Percentiles rank a stretch among this genome's conserved stretches.
Evolutionary conservation across 2,888 invertebrate genomes (phyloP).

Genomic region (Mystacides longicornis): DNA sequence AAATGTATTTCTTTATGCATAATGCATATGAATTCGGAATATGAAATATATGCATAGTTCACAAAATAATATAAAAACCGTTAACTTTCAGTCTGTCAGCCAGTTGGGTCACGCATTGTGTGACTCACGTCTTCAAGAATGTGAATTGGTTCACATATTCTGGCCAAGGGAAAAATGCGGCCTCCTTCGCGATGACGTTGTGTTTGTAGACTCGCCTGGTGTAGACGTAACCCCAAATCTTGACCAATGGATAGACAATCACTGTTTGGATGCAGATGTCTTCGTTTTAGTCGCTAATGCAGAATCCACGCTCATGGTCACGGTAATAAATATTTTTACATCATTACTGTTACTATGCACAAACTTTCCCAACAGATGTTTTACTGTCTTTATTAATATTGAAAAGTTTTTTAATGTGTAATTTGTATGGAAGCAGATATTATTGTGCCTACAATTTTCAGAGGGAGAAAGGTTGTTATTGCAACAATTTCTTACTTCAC

Average conservation of each 20-base stretch:
- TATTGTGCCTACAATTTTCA: no score
- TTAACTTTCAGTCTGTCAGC: constrained; percentile 69
- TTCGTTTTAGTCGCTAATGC: constrained; percentile 99
- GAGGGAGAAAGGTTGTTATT: no score
- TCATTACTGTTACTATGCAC: no score
- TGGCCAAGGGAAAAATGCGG: constrained; percentile 96
- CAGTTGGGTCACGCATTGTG: constrained; percentile 93
- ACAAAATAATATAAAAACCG: no score
- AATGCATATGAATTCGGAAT: no score
- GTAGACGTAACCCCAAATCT: constrained; percentile 98
- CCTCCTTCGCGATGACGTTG: constrained; percentile 92
- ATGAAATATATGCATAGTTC: no score
- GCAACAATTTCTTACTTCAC: no score
- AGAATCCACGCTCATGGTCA: constrained; percentile 97
- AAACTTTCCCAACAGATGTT: no score
- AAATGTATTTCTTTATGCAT: no score
- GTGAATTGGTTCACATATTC: constrained; percentile 82
- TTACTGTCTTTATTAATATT: no score
- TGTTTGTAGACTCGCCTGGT: constrained; percentile 97
- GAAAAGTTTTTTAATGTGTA: no score
- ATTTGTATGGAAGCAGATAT: no score
- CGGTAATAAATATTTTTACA: constrained; percentile 62
- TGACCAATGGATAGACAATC: constrained; percentile 98
- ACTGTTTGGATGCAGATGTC: constrained; percentile 98
- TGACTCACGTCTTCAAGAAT: constrained; percentile 83